Percentiles rank a stretch among this genome's conserved stretches.
These are phyloP conservation scores for Rambutsinella grinnellia DNA, from an alignment of 2,888 invertebrate genomes.

Conservation along the genomic window DNA sequence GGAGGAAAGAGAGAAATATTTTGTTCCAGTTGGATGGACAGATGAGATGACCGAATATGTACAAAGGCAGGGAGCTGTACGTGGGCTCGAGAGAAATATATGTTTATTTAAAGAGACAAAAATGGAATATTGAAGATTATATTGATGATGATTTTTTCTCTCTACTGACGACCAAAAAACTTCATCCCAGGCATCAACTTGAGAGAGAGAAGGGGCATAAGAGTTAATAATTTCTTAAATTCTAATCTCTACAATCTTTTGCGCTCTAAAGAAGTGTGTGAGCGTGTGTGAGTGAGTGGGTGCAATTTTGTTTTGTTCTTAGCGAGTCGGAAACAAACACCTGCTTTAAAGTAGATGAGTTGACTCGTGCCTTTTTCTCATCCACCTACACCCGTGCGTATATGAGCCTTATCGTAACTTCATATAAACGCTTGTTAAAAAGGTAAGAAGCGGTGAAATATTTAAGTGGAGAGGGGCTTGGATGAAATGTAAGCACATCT, in stretches of 20 bases:
- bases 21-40: background rate
- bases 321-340: constrained; percentile 9
- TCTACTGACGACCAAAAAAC: background rate
- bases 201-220: background rate
- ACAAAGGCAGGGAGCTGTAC: background rate
- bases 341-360: background rate
- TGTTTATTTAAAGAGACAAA: background rate
- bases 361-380: constrained; percentile 1
- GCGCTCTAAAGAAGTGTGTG: background rate
- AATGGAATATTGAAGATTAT: background rate
- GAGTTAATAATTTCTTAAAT: background rate
- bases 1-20: background rate
- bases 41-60: background rate
- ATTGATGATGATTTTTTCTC: background rate
- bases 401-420: too few relatives aligned
- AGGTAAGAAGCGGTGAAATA: too few relatives aligned
- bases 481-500: background rate
- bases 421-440: background rate
- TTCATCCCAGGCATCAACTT: background rate
- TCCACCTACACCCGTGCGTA: background rate
- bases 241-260: background rate
- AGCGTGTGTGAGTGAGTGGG: background rate
- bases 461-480: too few relatives aligned
- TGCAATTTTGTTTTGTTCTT: background rate
- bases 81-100: background rate